phyloP scores from a whole-genome alignment of 1,140 invertebrate genomes.

The Laupala kohalensis region DNA sequence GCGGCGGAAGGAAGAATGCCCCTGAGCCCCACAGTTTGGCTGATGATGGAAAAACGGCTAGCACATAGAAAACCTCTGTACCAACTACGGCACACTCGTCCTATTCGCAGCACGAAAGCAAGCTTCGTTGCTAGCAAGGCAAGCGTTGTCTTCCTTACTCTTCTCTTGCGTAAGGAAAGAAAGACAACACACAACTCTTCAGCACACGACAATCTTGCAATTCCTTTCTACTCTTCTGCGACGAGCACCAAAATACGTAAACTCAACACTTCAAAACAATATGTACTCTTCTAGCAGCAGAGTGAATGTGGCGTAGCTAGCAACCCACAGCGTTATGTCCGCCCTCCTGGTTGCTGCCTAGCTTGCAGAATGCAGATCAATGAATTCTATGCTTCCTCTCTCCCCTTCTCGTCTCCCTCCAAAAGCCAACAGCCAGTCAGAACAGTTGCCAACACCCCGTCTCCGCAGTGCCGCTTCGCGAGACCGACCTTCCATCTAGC shows the following conservation, averaged over 20 bases:
- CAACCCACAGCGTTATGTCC: not conserved
- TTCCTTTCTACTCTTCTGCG: not conserved
- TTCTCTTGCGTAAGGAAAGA: not conserved
- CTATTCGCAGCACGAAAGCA: not conserved
- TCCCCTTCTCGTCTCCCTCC: not conserved
- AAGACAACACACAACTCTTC: not conserved
- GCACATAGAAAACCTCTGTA: slow-evolving; percentile 15
- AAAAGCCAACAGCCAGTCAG: slow-evolving; percentile 2
- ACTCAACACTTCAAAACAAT: not conserved
- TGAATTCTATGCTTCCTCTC: slow-evolving; percentile 10
- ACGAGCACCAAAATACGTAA: not conserved
- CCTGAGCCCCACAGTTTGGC: slow-evolving; percentile 88
- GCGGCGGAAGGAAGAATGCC: slow-evolving; percentile 81
- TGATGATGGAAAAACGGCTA: slow-evolving; percentile 36
- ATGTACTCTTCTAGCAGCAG: not conserved
- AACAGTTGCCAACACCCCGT: not conserved
- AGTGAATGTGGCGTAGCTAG: not conserved
- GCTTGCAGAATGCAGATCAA: slow-evolving; percentile 12
- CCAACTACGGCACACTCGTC: slow-evolving; percentile 8
- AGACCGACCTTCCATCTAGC: not conserved
- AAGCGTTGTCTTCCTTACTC: not conserved
- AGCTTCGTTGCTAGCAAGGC: not conserved
- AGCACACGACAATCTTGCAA: not conserved
- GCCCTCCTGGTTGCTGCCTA: not conserved
- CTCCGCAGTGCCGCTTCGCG: not conserved